These are phyloP conservation scores for Bombus confusus DNA, from an alignment of 1,140 invertebrate species.

Conservation along the genomic window DNA sequence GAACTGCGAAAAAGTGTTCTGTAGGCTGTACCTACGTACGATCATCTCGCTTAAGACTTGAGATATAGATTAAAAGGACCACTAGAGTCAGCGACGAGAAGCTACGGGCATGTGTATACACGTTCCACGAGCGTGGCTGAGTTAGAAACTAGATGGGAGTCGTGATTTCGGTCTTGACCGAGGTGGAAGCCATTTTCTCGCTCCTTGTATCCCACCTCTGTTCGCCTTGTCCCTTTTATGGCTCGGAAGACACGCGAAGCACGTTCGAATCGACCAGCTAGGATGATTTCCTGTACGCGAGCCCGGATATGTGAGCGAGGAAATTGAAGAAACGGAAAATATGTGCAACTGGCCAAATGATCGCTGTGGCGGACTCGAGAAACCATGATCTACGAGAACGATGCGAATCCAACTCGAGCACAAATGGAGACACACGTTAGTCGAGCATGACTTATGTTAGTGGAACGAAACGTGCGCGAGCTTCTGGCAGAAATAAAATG, in stretches of 20 bases:
- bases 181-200: constrained; percentile 8
- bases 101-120: constrained; percentile 51
- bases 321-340: constrained; percentile 53
- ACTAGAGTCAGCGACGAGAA: constrained; percentile 47
- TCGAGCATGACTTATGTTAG: background rate
- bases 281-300: background rate
- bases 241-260: constrained; percentile 46
- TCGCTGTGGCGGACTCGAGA: constrained; percentile 15
- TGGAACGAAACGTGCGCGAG: background rate
- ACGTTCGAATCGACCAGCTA: constrained; percentile 44
- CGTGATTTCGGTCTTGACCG: constrained; percentile 54
- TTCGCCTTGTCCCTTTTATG: constrained; percentile 4
- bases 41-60: constrained; percentile 26
- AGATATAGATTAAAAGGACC: constrained; percentile 42
- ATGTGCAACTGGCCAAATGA: constrained; percentile 39
- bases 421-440: background rate
- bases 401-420: background rate
- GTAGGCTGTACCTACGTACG: constrained; percentile 1
- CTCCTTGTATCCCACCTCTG: background rate
- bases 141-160: constrained; percentile 56
- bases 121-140: constrained; percentile 48
- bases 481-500: background rate
- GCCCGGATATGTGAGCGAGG: background rate
- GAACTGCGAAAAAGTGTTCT: background rate
- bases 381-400: constrained; percentile 18